Percentiles rank a stretch among this genome's conserved stretches.
phyloP scores from a whole-genome alignment of 1,140 invertebrate species.

The Megalopta genalis region DNA sequence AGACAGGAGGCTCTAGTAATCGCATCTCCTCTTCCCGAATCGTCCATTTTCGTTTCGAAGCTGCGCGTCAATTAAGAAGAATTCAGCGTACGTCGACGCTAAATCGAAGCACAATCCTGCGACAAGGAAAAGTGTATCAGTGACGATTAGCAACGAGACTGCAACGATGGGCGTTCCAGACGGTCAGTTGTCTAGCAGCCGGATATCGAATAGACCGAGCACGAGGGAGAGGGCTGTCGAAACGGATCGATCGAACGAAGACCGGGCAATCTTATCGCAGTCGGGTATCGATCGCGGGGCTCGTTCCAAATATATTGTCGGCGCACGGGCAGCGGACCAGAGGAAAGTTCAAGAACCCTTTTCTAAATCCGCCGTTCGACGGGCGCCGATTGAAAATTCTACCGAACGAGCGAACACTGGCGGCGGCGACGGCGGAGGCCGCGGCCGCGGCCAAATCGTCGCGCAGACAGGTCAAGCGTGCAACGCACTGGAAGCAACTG shows the following conservation, averaged over 20 bases:
- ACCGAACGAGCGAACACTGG: background rate
- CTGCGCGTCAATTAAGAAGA: too few species aligned
- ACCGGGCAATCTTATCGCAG: background rate
- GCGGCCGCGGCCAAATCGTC: constrained; percentile 39
- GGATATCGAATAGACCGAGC: too few species aligned
- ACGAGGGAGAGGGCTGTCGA: too few species aligned
- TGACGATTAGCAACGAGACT: too few species aligned
- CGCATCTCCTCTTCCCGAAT: too few species aligned
- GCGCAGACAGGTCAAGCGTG: constrained; percentile 65
- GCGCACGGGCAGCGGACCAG: background rate
- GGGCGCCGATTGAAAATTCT: constrained; percentile 16
- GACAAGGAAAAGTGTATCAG: too few species aligned
- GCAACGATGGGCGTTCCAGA: too few species aligned
- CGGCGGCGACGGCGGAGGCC: background rate
- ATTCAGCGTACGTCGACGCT: too few species aligned
- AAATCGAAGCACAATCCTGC: too few species aligned
- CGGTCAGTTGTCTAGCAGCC: too few species aligned
- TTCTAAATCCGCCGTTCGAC: background rate
- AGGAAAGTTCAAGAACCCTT: constrained; percentile 10
- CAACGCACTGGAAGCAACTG: constrained; percentile 74
- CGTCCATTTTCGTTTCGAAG: too few species aligned
- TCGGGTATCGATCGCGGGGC: constrained; percentile 2
- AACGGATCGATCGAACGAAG: background rate
- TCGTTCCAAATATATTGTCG: background rate
- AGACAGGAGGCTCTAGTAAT: too few species aligned